phyloP scores from a whole-genome alignment of 1,140 invertebrate species.

The Myzus persicae region DNA sequence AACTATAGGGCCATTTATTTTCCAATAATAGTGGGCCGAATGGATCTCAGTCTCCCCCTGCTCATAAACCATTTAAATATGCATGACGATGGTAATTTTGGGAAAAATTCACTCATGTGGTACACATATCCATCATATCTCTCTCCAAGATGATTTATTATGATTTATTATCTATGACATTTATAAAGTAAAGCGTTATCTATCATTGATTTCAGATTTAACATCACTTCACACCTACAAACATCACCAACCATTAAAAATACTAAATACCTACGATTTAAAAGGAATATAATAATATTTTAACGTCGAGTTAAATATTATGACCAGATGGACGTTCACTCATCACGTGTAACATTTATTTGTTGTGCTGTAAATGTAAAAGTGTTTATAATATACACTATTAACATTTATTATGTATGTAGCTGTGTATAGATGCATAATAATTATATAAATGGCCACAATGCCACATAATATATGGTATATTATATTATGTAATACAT shows the following conservation, averaged over 20 bases:
- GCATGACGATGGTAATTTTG: neutral
- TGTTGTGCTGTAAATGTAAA: neutral
- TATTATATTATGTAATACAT: neutral
- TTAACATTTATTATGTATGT: neutral
- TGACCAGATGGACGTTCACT: neutral
- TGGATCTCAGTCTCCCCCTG: too few relatives aligned
- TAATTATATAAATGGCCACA: neutral
- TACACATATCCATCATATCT: neutral
- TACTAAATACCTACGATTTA: too few relatives aligned
- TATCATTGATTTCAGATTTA: neutral
- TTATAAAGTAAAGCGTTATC: neutral
- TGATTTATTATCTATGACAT: neutral
- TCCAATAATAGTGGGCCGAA: too few relatives aligned
- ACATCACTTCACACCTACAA: neutral
- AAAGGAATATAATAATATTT: neutral
- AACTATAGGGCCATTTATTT: too few relatives aligned
- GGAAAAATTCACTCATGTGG: neutral
- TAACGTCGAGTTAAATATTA: neutral
- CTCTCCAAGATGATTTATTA: neutral
- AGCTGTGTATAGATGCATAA: neutral
- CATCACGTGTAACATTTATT: neutral
- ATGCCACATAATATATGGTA: neutral
- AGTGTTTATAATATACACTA: too few relatives aligned
- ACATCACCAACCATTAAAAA: neutral
- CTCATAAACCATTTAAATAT: neutral